Percentiles rank a stretch among this genome's conserved stretches.
Evolutionary conservation across 2,113 vertebrate species (phyloP).

Genomic region (Podiceps cristatus): DNA sequence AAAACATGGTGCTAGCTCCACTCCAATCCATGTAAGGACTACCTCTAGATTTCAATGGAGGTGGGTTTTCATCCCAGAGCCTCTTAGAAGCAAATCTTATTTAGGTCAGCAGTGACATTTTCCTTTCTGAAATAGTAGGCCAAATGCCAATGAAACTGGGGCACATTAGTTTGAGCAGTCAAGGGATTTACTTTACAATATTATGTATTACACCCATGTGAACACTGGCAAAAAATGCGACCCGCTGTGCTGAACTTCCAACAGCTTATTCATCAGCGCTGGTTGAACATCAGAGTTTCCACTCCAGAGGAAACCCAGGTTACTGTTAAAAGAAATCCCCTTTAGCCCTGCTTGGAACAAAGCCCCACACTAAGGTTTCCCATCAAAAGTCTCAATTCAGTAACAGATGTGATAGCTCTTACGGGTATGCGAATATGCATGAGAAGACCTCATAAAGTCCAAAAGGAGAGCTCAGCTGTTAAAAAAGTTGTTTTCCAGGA

Average conservation of each 20-base stretch:
- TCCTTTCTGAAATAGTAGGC: background rate
- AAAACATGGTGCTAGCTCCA: background rate
- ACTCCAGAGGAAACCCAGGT: background rate
- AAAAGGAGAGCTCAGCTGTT: background rate
- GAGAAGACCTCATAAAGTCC: background rate
- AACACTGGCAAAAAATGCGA: background rate
- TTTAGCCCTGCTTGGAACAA: background rate
- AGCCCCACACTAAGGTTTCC: background rate
- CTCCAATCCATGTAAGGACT: background rate
- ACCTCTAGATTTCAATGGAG: background rate
- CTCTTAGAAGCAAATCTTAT: background rate
- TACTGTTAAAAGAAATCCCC: background rate
- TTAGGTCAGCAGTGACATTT: conserved; percentile 11
- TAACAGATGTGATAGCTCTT: background rate
- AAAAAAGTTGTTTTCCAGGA: background rate
- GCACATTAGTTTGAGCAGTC: background rate
- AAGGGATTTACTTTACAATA: conserved; percentile 4
- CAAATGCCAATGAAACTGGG: background rate
- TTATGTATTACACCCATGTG: background rate
- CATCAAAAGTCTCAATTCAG: background rate
- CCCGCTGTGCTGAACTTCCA: background rate
- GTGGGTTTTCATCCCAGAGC: background rate
- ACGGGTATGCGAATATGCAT: background rate
- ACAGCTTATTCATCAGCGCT: background rate
- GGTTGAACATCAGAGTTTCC: background rate